These are phyloP conservation scores for Heteronetta atricapilla DNA, from an alignment of 2,113 vertebrate genomes.

Conservation along the genomic window DNA sequence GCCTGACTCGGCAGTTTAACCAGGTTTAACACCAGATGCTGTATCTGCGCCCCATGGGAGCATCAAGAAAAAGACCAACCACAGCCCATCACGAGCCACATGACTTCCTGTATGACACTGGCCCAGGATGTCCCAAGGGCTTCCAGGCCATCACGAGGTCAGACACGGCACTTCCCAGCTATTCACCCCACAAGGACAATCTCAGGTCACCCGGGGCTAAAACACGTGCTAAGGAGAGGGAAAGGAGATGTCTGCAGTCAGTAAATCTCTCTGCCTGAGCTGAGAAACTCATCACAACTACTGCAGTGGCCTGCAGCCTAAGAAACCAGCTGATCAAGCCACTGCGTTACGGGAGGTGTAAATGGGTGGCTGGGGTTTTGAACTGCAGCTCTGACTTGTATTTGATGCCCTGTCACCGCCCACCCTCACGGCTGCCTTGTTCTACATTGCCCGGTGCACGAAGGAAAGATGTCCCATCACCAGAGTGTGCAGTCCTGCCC, in stretches of 20 bases:
- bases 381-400: not conserved
- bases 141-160: not conserved
- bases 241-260: not conserved
- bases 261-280: not conserved
- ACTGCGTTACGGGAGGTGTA: not conserved
- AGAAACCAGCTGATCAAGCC: not conserved
- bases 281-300: not conserved
- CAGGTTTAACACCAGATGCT: not conserved
- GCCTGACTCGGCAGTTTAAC: not conserved
- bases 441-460: accelerated
- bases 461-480: not conserved
- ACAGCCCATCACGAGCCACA: not conserved
- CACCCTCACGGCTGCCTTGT: not conserved
- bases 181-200: not conserved
- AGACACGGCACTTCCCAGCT: not conserved
- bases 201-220: not conserved
- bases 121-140: not conserved
- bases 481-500: not conserved
- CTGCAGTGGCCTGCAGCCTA: not conserved
- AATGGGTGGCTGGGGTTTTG: not conserved
- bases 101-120: not conserved
- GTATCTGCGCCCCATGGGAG: not conserved
- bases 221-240: not conserved
- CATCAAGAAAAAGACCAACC: not conserved
- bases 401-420: not conserved